Evolutionary conservation across 2,113 vertebrate genomes (phyloP).

Genomic region (Condylura cristata): DNA sequence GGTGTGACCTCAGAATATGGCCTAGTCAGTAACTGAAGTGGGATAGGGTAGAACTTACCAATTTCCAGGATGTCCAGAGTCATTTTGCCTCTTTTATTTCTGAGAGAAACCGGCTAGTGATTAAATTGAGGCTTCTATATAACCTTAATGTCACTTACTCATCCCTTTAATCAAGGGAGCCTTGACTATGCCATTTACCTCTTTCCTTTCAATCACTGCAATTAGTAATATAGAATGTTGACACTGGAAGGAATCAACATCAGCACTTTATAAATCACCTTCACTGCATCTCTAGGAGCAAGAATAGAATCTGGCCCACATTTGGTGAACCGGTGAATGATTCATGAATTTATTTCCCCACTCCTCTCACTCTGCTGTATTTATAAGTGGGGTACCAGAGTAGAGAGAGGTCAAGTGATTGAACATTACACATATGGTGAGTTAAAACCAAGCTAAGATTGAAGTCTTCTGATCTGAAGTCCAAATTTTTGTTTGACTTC

Average conservation of each 20-base stretch:
- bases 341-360: background rate
- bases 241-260: background rate
- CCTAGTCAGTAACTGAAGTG: background rate
- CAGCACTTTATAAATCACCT: background rate
- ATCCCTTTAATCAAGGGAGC: background rate
- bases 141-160: background rate
- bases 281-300: background rate
- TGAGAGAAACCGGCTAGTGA: background rate
- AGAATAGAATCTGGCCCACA: background rate
- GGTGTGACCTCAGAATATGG: background rate
- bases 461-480: background rate
- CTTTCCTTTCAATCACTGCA: background rate
- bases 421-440: background rate
- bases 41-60: background rate
- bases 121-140: background rate
- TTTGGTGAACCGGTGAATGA: background rate
- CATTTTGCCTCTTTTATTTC: background rate
- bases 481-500: background rate
- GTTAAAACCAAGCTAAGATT: background rate
- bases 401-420: background rate
- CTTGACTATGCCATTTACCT: background rate
- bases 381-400: background rate
- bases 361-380: background rate
- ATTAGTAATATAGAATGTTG: background rate
- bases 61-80: background rate